A percentile compares a stretch with the other conserved stretches of the same genome.
Evolutionary conservation across 2,888 invertebrate species (phyloP).

Genomic region (Chymomyza fuscimana): DNA sequence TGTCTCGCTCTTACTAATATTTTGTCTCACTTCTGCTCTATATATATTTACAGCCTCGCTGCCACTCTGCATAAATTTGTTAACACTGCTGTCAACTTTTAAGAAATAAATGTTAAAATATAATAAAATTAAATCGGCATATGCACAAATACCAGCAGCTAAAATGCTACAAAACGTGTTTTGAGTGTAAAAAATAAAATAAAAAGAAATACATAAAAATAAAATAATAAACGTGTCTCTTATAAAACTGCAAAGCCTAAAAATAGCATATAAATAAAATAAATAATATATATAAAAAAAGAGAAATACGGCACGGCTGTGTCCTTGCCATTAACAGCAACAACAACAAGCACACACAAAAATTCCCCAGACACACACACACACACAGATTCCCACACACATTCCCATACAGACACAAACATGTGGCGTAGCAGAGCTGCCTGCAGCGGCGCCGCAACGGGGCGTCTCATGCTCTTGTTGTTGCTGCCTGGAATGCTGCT

Average conservation of each 20-base stretch:
- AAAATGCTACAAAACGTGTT: slow-evolving; percentile 5
- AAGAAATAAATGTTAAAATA: neutral
- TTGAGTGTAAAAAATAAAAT: slow-evolving; percentile 9
- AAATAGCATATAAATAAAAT: neutral
- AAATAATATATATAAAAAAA: slow-evolving; percentile 14
- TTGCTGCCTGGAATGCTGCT: slow-evolving; percentile 43
- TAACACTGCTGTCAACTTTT: neutral
- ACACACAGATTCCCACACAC: neutral
- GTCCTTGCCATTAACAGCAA: slow-evolving; percentile 31
- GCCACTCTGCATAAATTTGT: neutral
- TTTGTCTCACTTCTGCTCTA: neutral
- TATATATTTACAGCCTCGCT: neutral
- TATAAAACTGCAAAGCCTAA: slow-evolving; percentile 9
- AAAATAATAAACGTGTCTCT: neutral
- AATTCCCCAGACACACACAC: slow-evolving; percentile 15
- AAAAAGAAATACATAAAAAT: slow-evolving; percentile 7
- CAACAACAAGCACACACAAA: slow-evolving; percentile 26
- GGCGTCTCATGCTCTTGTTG: slow-evolving; percentile 42
- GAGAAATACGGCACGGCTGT: slow-evolving; percentile 14
- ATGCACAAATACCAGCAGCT: too few species aligned
- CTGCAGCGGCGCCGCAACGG: neutral
- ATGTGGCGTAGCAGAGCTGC: slow-evolving; percentile 42
- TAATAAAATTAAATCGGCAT: slow-evolving; percentile 14
- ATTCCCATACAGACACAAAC: slow-evolving; percentile 34
- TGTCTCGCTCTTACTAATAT: neutral